These are phyloP conservation scores for Onychostoma macrolepis DNA, from an alignment of 2,113 vertebrate genomes.

Conservation along the genomic window DNA sequence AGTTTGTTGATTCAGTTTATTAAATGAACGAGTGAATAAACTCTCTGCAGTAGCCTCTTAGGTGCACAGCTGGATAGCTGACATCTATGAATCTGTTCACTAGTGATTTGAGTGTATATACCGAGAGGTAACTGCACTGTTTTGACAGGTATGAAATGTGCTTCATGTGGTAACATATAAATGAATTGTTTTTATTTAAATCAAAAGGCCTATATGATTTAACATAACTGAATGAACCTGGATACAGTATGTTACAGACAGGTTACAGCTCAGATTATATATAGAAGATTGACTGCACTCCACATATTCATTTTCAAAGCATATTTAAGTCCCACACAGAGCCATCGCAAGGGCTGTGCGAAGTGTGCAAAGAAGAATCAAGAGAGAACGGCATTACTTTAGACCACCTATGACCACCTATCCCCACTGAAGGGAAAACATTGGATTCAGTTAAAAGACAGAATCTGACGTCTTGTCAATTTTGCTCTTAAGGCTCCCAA, in stretches of 20 bases:
- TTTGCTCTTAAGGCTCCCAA: too few species aligned
- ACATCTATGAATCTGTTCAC: slow-evolving; percentile 43
- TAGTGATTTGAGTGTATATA: slow-evolving; percentile 30
- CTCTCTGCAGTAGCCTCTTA: slow-evolving; percentile 51
- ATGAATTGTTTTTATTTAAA: not conserved
- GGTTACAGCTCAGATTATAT: not conserved
- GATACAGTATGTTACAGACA: not conserved
- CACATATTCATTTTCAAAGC: not conserved
- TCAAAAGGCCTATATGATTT: not conserved
- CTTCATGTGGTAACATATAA: not conserved
- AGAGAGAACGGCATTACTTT: too few species aligned
- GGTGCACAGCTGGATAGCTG: slow-evolving; percentile 55
- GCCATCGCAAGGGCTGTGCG: too few species aligned
- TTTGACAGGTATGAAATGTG: not conserved
- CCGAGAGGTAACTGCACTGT: not conserved
- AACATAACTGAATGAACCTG: not conserved
- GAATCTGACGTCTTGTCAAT: too few species aligned
- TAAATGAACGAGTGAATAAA: slow-evolving; percentile 74
- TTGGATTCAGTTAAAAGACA: too few species aligned
- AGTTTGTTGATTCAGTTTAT: slow-evolving; percentile 73
- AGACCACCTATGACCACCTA: too few species aligned
- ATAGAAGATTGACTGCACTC: not conserved
- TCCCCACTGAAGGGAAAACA: too few species aligned
- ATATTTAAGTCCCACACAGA: not conserved
- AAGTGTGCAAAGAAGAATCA: too few species aligned